Evolutionary conservation across 2,888 invertebrate species (phyloP).

Genomic region (Drosophila neotestacea): DNA sequence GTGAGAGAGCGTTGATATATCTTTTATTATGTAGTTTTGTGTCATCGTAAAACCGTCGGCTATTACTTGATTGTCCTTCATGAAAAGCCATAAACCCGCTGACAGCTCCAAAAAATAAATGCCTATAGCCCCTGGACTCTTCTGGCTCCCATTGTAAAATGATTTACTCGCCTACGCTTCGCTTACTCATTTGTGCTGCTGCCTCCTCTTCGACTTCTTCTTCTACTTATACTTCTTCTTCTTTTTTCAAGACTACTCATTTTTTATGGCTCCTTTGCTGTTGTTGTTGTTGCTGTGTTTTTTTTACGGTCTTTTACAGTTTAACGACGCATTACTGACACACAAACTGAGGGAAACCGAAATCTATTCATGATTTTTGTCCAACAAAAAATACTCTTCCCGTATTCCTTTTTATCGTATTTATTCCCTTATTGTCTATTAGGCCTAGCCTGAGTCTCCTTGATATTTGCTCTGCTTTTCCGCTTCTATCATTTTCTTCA

Average conservation of each 20-base stretch:
- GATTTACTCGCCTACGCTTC: constrained; percentile 69
- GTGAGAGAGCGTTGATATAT: constrained; percentile 59
- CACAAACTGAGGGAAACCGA: constrained; percentile 58
- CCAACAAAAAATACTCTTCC: constrained; percentile 60
- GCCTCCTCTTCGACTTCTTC: constrained; percentile 10
- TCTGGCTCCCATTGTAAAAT: constrained; percentile 70
- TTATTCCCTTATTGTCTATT: constrained; percentile 61
- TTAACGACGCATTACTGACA: constrained; percentile 81
- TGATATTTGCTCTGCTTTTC: constrained; percentile 53
- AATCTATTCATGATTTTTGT: constrained; percentile 79
- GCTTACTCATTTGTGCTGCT: constrained; percentile 56
- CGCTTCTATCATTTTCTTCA: constrained; percentile 23
- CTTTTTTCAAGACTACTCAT: constrained; percentile 54
- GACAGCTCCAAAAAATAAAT: constrained; percentile 48
- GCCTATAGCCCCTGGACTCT: constrained; percentile 50
- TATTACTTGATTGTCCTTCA: constrained; percentile 82
- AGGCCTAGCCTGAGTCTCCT: constrained; percentile 26
- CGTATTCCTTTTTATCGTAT: constrained; percentile 55
- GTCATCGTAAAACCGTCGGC: constrained; percentile 79
- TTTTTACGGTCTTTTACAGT: constrained; percentile 81
- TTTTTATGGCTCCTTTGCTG: constrained; percentile 63
- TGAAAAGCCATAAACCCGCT: constrained; percentile 72
- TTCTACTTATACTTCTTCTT: neutral
- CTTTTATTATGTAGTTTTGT: constrained; percentile 80
- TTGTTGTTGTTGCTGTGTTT: constrained; percentile 30